Evolutionary conservation across 2,797 vertebrate species (phyloP), one percentile per base, ranked within the genome.

Genomic region (Gymnoscopelus braueri): DNA sequence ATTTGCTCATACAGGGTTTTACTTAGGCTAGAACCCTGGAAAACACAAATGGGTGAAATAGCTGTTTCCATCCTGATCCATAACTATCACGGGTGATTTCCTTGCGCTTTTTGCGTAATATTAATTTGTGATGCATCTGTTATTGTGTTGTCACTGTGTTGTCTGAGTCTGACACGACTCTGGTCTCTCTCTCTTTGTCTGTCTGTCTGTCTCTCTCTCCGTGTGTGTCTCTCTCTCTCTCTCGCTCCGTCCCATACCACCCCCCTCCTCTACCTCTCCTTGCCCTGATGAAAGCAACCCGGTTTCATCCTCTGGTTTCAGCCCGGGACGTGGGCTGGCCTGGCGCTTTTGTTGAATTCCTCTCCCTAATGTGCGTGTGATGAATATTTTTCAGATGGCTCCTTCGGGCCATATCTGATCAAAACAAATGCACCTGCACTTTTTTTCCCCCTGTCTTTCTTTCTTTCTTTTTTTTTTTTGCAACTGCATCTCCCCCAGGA

Each of bases 391-490:
- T 91, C 88, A 89, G 85, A 92, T 86, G 87, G 79, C 88, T 93
- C 92, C 92, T 94, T 85, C 78, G 91, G 91, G 93, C 93, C 90
- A 89, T 90, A 88, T 91, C 90, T 88, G 93, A 94, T 94, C 93
- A 94, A 94, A 94, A 94, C 92, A 93, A 94, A 94, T 88, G 93
- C 93, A 94, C 94, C 93, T 95, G 94, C 93, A 94, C 91, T 93
- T 91, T 83, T 83, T 78, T 76, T 80, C 72, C 71, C 81, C 50
- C 9, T 47, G 44, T 71, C 80, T 90, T 83, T 59, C 35, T 52
- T 68, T 67, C 59, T 62, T 54, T 62, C 69, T 71, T 67, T 71
- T 69, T 54, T 62, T 78, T 71, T 80, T 87, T 88, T 92, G 88
- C 92, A 91, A 93, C 90, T 92, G 88, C 89, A 89, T 93, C 90